Percentiles rank a stretch among this genome's conserved stretches.
Evolutionary conservation across 2,888 invertebrate genomes (phyloP).

Genomic region (Dynastes tityus): DNA sequence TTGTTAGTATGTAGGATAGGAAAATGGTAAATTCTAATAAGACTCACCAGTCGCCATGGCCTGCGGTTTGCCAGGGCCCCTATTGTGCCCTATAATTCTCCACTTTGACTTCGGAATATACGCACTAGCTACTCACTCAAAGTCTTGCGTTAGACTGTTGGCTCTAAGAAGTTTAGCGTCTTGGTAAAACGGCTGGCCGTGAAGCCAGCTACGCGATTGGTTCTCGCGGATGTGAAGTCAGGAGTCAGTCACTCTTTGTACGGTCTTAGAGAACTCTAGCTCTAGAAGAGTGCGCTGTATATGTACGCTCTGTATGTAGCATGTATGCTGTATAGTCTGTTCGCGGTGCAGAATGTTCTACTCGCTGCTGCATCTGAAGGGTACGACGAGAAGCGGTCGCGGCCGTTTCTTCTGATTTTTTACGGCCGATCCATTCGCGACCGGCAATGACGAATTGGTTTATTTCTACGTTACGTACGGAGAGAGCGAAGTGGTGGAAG

Average conservation of each 20-base stretch:
- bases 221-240: constrained; percentile 50
- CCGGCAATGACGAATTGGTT: constrained; percentile 37
- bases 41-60: constrained; percentile 69
- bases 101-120: constrained; percentile 61
- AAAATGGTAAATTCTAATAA: constrained; percentile 35
- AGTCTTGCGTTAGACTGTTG: constrained; percentile 67
- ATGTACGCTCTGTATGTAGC: constrained; percentile 16
- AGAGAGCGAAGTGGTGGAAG: constrained; percentile 16
- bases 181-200: constrained; percentile 61
- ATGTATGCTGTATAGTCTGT: not conserved
- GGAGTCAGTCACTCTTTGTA: constrained; percentile 52
- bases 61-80: constrained; percentile 64
- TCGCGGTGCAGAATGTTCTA: constrained; percentile 24
- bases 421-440: constrained; percentile 29
- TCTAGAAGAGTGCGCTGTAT: constrained; percentile 14
- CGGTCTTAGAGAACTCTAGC: constrained; percentile 45
- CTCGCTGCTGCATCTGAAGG: constrained; percentile 21
- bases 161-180: constrained; percentile 62
- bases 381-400: constrained; percentile 29
- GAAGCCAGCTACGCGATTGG: constrained; percentile 58
- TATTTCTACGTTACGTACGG: constrained; percentile 28
- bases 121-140: constrained; percentile 66
- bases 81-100: constrained; percentile 64
- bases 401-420: constrained; percentile 32
- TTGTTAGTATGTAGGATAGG: not conserved